Evolutionary conservation across 2,888 invertebrate genomes (phyloP).

Genomic region (Copidosoma aretas): DNA sequence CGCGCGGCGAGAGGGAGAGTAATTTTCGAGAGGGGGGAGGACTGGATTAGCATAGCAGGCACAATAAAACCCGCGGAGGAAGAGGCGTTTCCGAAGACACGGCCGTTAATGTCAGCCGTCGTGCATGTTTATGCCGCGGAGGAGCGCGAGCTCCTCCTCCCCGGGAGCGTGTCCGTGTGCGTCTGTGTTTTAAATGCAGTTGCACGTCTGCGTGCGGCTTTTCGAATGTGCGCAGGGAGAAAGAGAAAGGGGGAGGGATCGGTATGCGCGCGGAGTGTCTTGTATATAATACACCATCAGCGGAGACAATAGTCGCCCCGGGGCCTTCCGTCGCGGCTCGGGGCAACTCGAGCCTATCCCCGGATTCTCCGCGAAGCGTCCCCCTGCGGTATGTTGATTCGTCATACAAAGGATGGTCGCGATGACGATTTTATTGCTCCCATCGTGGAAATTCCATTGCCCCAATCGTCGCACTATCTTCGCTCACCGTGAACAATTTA

Average conservation of each 20-base stretch:
- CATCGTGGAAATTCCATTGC: too few relatives aligned
- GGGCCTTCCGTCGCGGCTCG: constrained; percentile 6
- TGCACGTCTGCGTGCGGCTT: background rate
- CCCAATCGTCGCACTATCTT: too few relatives aligned
- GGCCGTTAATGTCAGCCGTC: constrained; percentile 38
- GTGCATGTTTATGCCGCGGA: constrained; percentile 38
- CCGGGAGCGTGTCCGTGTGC: constrained; percentile 13
- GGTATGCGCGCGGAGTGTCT: constrained; percentile 35
- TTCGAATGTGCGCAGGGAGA: background rate
- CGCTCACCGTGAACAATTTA: too few relatives aligned
- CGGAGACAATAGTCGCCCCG: constrained; percentile 26
- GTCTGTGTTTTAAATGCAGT: too few relatives aligned
- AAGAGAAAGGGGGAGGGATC: constrained; percentile 21
- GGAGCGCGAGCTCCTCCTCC: constrained; percentile 3
- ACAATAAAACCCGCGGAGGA: constrained; percentile 30
- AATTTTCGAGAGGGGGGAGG: too few relatives aligned
- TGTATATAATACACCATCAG: background rate
- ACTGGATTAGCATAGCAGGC: constrained; percentile 34
- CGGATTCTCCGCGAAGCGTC: too few relatives aligned
- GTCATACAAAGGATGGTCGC: too few relatives aligned
- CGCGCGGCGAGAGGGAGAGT: background rate
- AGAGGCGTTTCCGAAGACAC: constrained; percentile 38
- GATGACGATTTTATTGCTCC: too few relatives aligned
- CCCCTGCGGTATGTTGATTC: too few relatives aligned
- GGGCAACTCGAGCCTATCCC: too few relatives aligned